Evolutionary conservation across 2,113 vertebrate species (phyloP), one percentile per base, ranked within the genome.

Genomic region (Ictalurus punctatus): DNA sequence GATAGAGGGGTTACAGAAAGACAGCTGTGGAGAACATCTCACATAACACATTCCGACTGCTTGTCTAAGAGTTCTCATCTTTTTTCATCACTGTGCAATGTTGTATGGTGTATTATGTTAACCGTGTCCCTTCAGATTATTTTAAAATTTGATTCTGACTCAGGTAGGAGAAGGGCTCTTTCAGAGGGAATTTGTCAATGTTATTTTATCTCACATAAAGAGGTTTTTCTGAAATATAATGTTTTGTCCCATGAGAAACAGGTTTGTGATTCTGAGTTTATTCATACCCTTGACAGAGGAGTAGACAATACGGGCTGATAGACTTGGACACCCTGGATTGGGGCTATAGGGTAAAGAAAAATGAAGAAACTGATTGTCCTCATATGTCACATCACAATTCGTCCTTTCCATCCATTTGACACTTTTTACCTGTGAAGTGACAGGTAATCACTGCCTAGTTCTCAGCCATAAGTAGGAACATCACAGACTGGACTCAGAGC

Each of bases 1-100:
- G 84, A 19, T 91, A 10, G 90, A 92, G 21, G 37, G 74, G 21
- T 27, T 90, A 21, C 89, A 83, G 74, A 71, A 83, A 88, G 79
- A 91, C 63, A 44, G 6, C n/a, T 84, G 63, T 71, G 52, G 65
- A 84, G 40, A 84, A 80, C 40, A 67, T 78, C 58, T 85, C 6
- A 52, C 14, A 65, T 61, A 58, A 56, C 76, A 6, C 25, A 21
- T 8, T 25, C 12, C 27, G 44, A 14, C 23, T 76, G 37, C 30
- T 84, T 56, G 44, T 14, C 25, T 52, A 23, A 59, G 37, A 37
- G 0, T 25, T 78, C 8, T 79, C 14, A 9, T n/a, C 40, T 69
- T 27, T 81, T 56, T 56, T 87, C 86, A 34, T 73, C 83, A 59
- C 10, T 85, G 61, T 63, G 34, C 27, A n/a, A 23, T 78, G 54